Base-by-base conservation (phyloP, 2,113 vertebrate species). In the Calonectris borealis region DNA sequence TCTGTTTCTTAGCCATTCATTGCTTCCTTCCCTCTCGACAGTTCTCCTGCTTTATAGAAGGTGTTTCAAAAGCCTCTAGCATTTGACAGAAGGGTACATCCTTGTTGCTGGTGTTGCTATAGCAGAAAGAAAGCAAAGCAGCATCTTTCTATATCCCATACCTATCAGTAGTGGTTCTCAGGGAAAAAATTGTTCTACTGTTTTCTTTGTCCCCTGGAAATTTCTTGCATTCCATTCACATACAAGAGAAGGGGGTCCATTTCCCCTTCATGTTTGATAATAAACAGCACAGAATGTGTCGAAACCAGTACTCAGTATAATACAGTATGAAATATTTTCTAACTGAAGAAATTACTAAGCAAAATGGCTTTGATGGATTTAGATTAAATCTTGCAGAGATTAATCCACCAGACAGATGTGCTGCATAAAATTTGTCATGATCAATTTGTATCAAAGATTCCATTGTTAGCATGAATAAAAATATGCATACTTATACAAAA, bases 311-410 rank as follows among this genome's bases (percentile, higher is more conserved):
- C 49, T 82, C 7, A 34, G 19, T 79, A 54, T 82, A 92, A 84
- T 69, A 65, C 8, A 82, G 27, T 84, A 89, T 66, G 42, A 90
- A 95, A 92, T 91, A 72, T 20, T 94, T 92, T 77, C 46, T 69
- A 93, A 81, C 75, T 82, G 77, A 87, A 91, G 54, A 94, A 94
- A 93, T 80, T 89, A 46, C 70, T 80, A 83, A 91, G 42, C 86
- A 86, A 95, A 97, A 79, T 51, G 4, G 26, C 82, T 95, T 70
- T 97, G 81, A 90, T 94, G 65, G 90, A 88, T 93, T 95, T 95
- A 93, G 96, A 95, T 95, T 94, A 93, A 96, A 88, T 95, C 91
- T 90, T 93, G 85, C 75, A 80, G 84, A 86, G 69, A 82, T 93
- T 91, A 94, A 66, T 79, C 71, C 36, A 40, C 90, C 46, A 94